Base-by-base conservation (phyloP, 2,113 vertebrate genomes). In the Chaetorhynchus papuensis region DNA sequence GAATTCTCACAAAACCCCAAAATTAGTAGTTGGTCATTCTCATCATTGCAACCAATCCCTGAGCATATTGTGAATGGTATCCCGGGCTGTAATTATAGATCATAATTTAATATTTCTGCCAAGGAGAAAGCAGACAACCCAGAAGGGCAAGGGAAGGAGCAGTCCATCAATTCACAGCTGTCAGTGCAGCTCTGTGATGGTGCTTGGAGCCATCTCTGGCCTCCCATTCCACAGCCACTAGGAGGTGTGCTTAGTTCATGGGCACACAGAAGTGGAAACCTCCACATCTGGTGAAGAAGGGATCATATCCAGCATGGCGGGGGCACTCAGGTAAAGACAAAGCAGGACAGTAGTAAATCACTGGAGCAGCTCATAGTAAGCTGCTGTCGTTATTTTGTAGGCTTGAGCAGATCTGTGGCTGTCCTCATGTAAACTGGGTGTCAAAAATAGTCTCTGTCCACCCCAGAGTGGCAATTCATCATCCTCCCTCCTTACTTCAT, bases 221-320 rank as follows among this genome's bases (percentile, higher is more conserved):
- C 59, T 74, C 77, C 31, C 1, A 0, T 60, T 77, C 52, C 60
- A 71, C 71, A 81, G 11, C 90, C 95, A 95, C 83, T 86, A 94
- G 93, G 92, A 96, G 92, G 90, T 88, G 93, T 88, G 35, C 85
- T 64, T 90, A 75, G 50, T 49, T 84, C 90, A 60, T 1, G 31
- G 57, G 83, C 72, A 64, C 0, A 1, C 23, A n/a, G 61, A 44
- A 64, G 16, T 30, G 42, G 30, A 78, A 83, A n/a, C 27, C n/a
- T 83, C 47, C 76, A 8, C 1, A 11, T 27, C 18, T 52, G 33
- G 26, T 22, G 39, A 56, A 50, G 50, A 52, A 65, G 5, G 7
- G 31, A 35, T 66, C 44, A 5, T 35, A 56, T 37, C 78, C 69
- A 65, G 3, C 30, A 47, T 3, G 9, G 22, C 21, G 16, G 16